These are phyloP conservation scores for Teleiodes luculella DNA, from an alignment of 2,888 invertebrate genomes.

Conservation along the genomic window DNA sequence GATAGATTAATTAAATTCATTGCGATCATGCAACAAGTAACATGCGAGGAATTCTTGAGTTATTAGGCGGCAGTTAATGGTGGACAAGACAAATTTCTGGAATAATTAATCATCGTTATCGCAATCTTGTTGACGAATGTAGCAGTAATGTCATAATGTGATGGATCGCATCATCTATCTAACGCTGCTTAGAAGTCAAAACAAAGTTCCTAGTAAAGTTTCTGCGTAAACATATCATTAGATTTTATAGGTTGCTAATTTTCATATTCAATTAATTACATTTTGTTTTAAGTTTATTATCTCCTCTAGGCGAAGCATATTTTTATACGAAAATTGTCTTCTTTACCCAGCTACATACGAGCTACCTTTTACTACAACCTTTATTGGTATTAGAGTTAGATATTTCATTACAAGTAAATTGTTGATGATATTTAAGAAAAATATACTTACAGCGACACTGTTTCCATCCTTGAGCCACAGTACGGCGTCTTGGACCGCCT, in stretches of 20 bases:
- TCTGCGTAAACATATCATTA: background rate
- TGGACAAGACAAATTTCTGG: background rate
- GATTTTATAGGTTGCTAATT: background rate
- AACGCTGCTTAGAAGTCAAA: conserved; percentile 3
- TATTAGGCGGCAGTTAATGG: background rate
- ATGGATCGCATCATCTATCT: conserved; percentile 3
- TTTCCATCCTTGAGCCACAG: conserved; percentile 88
- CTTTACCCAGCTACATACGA: too few relatives aligned
- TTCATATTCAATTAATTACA: background rate
- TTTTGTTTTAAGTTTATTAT: too few relatives aligned
- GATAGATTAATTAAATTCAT: background rate
- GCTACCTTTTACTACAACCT: too few relatives aligned
- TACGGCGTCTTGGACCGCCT: conserved; percentile 92
- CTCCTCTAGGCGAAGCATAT: too few relatives aligned
- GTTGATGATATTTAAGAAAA: background rate
- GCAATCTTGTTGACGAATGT: conserved; percentile 1
- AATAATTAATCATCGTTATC: background rate
- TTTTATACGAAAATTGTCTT: too few relatives aligned
- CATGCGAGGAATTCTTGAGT: background rate
- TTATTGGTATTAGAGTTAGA: too few relatives aligned
- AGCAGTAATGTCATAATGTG: background rate
- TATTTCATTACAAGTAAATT: background rate
- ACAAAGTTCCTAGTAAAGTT: background rate
- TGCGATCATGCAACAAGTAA: too few relatives aligned
- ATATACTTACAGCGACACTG: conserved; percentile 85